Evolutionary conservation across 2,797 vertebrate genomes (phyloP), one percentile per base, ranked within the genome.

Genomic region (Sebastes nivosus): DNA sequence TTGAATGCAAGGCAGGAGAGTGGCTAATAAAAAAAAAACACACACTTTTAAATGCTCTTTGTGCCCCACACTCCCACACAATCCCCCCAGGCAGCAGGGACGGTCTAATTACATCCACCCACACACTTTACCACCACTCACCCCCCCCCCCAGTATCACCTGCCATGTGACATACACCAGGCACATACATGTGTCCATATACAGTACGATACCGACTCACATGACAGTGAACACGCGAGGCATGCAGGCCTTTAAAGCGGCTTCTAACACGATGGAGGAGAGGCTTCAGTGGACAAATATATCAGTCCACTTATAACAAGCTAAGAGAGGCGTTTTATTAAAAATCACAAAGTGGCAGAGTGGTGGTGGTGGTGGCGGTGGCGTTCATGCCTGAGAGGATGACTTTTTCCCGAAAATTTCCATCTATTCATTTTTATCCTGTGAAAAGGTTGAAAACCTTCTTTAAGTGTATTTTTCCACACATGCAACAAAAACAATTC

Each of bases 91-190:
- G 82, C 85, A 79, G 77, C 79, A 57, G 59, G 7, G 38, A 67
- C 8, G 66, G 27, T 83, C 76, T 81, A 77, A 88, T 87, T 78
- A 87, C 75, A 89, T 29, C 20, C 77, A 4, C 73, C 61, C 80
- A 79, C 72, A 77, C 55, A 32, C 74, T 76, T 59, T 58, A 67
- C 59, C 8, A 25, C 16, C 61, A 32, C 76, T 69, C 74, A 59
- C 22, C 25, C 69, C 42, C 24, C 25, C 12, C 38, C 30, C 34
- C 68, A 3, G 60, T 6, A 32, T 76, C 86, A 80, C 78, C 75
- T 75, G 75, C 76, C 77, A 65, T 61, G 70, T 63, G 79, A 75
- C 57, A 75, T 18, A 65, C 55, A 24, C 32, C 27, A 63, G 60
- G 55, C 72, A 72, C 67, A 80, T 30, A 65, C 46, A 50, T 65